A percentile compares a stretch with the other conserved stretches of the same genome.
phyloP scores from a whole-genome alignment of 2,113 vertebrate genomes.

The Dicaeum eximium region DNA sequence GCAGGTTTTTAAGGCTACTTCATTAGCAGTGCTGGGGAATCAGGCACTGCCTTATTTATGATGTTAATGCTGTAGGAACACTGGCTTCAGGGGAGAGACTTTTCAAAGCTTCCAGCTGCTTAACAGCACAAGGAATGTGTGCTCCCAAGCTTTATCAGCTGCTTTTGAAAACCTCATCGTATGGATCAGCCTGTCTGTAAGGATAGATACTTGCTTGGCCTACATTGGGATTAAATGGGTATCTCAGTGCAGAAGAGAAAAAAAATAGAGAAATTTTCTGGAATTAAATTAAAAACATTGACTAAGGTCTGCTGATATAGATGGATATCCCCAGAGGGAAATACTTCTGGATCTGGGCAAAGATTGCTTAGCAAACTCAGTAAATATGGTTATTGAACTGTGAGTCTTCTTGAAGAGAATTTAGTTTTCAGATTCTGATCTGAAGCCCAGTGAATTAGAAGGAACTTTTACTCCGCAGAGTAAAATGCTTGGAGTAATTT shows the following conservation, averaged over 20 bases:
- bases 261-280: not conserved
- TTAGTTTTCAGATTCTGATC: not conserved
- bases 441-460: not conserved
- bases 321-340: not conserved
- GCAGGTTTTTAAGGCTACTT: not conserved
- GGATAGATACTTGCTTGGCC: not conserved
- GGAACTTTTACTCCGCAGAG: not conserved
- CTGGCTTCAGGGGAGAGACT: not conserved
- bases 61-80: not conserved
- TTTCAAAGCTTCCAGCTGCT: not conserved
- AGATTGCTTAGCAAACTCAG: not conserved
- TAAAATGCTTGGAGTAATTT: not conserved
- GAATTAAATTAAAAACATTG: not conserved
- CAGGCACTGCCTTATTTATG: not conserved
- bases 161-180: not conserved
- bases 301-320: not conserved
- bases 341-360: not conserved
- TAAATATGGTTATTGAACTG: not conserved
- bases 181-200: not conserved
- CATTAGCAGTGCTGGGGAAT: not conserved
- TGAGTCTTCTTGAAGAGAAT: not conserved
- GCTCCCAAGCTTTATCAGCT: not conserved
- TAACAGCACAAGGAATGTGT: not conserved
- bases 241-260: not conserved
- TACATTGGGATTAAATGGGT: not conserved